Percentiles rank a stretch among this genome's conserved stretches.
Conservation (phyloP, 2,797 vertebrate genomes). For the Pithecia hirsuta region DNA sequence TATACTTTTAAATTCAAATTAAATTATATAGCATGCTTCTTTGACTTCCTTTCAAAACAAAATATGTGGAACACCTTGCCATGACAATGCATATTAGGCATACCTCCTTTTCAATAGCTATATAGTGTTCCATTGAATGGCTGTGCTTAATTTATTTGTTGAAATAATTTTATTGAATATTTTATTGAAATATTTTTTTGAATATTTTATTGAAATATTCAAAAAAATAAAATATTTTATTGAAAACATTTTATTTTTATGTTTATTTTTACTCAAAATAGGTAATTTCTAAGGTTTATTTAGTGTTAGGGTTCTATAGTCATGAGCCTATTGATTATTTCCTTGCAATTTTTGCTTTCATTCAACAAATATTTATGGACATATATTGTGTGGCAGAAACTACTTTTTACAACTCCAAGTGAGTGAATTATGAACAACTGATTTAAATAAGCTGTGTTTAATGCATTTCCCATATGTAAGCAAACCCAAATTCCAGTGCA, state of each 20-base stretch:
- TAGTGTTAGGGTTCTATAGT: background rate
- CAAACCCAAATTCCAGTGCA: background rate
- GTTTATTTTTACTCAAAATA: background rate
- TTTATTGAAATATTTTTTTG: background rate
- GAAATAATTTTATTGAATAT: no score
- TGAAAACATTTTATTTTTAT: background rate
- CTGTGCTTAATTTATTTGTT: background rate
- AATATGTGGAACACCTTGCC: background rate
- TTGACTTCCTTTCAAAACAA: background rate
- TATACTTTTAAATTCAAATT: background rate
- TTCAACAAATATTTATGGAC: background rate
- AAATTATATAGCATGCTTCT: background rate
- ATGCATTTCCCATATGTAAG: background rate
- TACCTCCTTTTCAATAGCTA: background rate
- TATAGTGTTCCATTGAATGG: background rate
- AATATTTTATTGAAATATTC: background rate
- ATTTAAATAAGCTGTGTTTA: background rate
- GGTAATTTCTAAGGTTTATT: background rate
- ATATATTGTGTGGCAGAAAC: background rate
- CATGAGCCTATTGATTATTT: background rate
- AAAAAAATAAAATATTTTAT: no score
- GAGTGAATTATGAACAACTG: background rate
- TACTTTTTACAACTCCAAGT: background rate
- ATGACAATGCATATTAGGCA: background rate
- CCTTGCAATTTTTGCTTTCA: background rate